A percentile compares a stretch with the other conserved stretches of the same genome.
phyloP scores from a whole-genome alignment of 1,140 invertebrate genomes.

The Microplitis demolitor region DNA sequence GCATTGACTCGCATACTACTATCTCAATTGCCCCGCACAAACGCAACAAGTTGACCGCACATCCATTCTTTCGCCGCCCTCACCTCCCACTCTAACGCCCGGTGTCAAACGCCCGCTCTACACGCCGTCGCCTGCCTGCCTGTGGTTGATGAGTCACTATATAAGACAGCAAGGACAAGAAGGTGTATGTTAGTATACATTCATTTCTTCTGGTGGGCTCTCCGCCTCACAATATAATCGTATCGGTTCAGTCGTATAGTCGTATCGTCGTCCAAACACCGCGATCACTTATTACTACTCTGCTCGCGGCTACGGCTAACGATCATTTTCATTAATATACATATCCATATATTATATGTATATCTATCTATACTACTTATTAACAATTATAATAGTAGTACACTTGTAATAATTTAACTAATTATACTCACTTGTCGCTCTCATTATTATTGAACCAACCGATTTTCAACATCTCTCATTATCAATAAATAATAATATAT shows the following conservation, averaged over 20 bases:
- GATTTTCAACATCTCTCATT: too few species aligned
- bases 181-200: constrained; percentile 59
- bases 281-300: not conserved
- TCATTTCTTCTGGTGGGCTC: constrained; percentile 56
- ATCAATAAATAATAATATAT: too few species aligned
- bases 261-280: constrained; percentile 36
- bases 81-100: constrained; percentile 23
- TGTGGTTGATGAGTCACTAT: constrained; percentile 58
- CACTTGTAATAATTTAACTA: too few species aligned
- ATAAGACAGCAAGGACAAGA: constrained; percentile 62
- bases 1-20: not conserved
- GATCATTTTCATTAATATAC: not conserved
- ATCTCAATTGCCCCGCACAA: not conserved
- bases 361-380: too few species aligned
- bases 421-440: too few species aligned
- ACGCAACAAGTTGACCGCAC: constrained; percentile 8
- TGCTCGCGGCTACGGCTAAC: too few species aligned
- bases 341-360: too few species aligned
- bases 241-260: constrained; percentile 34
- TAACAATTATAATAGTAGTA: too few species aligned
- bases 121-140: constrained; percentile 12
- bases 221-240: constrained; percentile 33
- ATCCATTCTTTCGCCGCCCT: constrained; percentile 22
- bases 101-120: constrained; percentile 23
- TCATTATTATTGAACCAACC: too few species aligned